Conservation (phyloP, 2,888 invertebrate genomes). For the Archips crataeganus region DNA sequence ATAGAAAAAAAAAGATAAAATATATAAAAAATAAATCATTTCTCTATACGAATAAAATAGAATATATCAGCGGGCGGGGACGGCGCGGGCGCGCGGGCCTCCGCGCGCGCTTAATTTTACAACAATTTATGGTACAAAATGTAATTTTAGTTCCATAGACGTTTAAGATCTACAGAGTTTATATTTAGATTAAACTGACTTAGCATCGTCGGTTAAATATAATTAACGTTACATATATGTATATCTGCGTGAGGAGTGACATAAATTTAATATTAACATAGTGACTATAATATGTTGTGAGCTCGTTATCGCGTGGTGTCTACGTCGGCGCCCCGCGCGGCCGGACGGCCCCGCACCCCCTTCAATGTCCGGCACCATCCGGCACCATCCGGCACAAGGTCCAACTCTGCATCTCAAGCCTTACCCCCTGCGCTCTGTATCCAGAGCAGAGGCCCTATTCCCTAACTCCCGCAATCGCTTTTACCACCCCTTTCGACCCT, state of each 20-base stretch:
- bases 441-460: not conserved
- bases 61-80: constrained; percentile 72
- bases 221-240: constrained; percentile 53
- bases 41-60: constrained; percentile 72
- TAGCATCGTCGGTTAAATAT: constrained; percentile 56
- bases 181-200: constrained; percentile 64
- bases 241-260: constrained; percentile 59
- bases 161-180: constrained; percentile 81
- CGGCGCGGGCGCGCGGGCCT: constrained; percentile 60
- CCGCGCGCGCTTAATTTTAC: constrained; percentile 75
- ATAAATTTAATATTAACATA: constrained; percentile 64
- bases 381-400: no score
- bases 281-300: constrained; percentile 61
- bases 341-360: no score
- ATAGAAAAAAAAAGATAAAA: constrained; percentile 69
- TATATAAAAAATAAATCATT: constrained; percentile 74
- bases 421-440: no score
- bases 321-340: constrained; percentile 54
- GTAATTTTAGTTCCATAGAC: constrained; percentile 82
- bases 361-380: not conserved
- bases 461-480: no score
- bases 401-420: no score
- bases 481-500: no score
- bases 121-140: constrained; percentile 81
- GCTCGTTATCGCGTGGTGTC: constrained; percentile 65